These are phyloP conservation scores for Macrosiphum euphorbiae DNA, from an alignment of 2,888 invertebrate species.

Conservation along the genomic window DNA sequence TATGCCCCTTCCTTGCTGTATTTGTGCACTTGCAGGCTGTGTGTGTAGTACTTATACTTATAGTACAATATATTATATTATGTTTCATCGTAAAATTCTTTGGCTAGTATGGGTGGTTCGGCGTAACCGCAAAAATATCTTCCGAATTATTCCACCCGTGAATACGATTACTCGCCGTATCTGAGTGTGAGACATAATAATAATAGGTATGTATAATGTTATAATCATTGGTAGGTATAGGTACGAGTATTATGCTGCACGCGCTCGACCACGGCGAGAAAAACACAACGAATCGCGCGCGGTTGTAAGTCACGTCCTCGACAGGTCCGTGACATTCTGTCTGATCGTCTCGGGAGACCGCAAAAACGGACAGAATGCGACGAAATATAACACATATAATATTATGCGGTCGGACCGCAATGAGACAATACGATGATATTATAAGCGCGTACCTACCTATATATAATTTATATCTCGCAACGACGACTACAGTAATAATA, in stretches of 20 bases:
- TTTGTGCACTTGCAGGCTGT: neutral
- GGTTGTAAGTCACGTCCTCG: neutral
- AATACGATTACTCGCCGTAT: neutral
- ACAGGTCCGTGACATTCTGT: conserved; percentile 21
- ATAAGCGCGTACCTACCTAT: neutral
- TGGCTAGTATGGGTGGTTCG: neutral
- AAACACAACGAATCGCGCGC: neutral
- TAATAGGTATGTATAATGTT: neutral
- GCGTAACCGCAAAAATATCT: neutral
- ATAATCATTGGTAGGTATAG: neutral
- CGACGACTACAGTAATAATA: neutral
- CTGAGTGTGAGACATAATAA: neutral
- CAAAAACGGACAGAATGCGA: neutral
- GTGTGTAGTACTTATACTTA: neutral
- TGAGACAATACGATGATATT: conserved; percentile 2
- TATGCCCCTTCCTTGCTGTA: neutral
- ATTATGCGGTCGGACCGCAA: neutral
- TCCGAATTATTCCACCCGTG: neutral
- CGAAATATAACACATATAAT: neutral
- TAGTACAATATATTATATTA: neutral
- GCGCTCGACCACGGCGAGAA: neutral
- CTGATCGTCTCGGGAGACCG: neutral
- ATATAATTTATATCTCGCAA: neutral
- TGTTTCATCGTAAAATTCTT: neutral
- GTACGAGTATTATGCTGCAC: neutral